phyloP scores from a whole-genome alignment of 2,113 vertebrate genomes.

The Misgurnus mizolepis region DNA sequence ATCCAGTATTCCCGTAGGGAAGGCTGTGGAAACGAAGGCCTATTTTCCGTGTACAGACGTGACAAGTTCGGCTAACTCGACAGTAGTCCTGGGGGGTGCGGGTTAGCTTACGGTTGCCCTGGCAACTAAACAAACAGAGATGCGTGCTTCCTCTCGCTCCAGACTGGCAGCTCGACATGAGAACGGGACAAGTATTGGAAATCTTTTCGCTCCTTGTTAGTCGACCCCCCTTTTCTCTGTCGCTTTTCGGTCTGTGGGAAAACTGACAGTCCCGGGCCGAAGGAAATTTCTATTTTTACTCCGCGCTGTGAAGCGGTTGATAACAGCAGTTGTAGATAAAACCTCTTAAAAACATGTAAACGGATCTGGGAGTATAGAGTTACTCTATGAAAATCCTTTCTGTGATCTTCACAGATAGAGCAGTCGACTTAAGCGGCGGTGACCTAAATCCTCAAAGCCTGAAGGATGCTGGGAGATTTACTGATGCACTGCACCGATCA shows the following conservation, averaged over 20 bases:
- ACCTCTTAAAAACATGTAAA: conserved; percentile 16
- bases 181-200: conserved; percentile 63
- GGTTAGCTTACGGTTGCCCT: conserved; percentile 55
- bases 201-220: conserved; percentile 42
- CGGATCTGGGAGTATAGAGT: not conserved
- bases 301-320: not conserved
- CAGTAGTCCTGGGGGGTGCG: conserved; percentile 21
- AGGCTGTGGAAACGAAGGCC: not conserved
- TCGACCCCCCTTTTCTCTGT: conserved; percentile 64
- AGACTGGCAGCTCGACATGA: conserved; percentile 56
- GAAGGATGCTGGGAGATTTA: conserved; percentile 37
- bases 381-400: conserved; percentile 5
- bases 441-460: conserved; percentile 41
- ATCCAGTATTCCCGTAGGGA: not conserved
- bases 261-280: conserved; percentile 53
- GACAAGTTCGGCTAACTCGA: conserved; percentile 27
- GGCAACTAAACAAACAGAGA: conserved; percentile 75
- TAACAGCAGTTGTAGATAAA: not conserved
- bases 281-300: conserved; percentile 42
- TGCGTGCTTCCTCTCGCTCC: conserved; percentile 68
- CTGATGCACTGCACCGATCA: conserved; percentile 20
- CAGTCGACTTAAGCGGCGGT: conserved; percentile 3
- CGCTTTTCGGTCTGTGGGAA: conserved; percentile 65
- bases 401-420: conserved; percentile 26
- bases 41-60: conserved; percentile 14